A percentile compares a stretch with the other conserved stretches of the same genome.
These are phyloP conservation scores for Crocodylus rhombifer DNA, from an alignment of 2,797 vertebrate species.

Conservation along the genomic window DNA sequence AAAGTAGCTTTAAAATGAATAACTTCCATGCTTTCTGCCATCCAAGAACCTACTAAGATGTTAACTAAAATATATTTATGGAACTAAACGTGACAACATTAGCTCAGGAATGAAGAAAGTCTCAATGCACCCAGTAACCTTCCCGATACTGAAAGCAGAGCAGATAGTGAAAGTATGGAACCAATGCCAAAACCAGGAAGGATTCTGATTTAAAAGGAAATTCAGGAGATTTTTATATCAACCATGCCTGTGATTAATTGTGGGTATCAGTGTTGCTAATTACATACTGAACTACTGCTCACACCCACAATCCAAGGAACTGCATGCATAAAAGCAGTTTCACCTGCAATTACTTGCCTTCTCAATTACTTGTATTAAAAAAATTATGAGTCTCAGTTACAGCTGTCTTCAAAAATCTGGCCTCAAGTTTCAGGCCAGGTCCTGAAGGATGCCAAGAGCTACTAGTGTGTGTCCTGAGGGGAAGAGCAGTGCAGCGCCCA, in stretches of 20 bases:
- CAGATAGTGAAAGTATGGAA: background rate
- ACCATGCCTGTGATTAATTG: background rate
- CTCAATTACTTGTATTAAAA: background rate
- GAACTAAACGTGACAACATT: conserved; percentile 49
- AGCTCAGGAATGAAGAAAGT: conserved; percentile 3
- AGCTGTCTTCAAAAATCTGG: background rate
- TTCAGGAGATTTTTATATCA: background rate
- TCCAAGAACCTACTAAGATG: conserved; percentile 60
- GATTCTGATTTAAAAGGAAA: background rate
- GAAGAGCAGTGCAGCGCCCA: background rate
- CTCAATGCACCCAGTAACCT: background rate
- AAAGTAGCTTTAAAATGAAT: conserved; percentile 44
- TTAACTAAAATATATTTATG: conserved; percentile 62
- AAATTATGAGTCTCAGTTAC: background rate
- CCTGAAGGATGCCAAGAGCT: background rate
- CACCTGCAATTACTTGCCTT: background rate
- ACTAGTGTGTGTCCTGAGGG: background rate
- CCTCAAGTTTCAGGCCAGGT: background rate
- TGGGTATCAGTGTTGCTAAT: background rate
- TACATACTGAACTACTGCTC: background rate
- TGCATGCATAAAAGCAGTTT: background rate
- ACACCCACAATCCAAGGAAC: background rate
- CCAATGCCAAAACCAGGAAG: background rate
- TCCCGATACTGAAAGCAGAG: background rate
- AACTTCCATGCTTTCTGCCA: conserved; percentile 66